A percentile compares a stretch with the other conserved stretches of the same genome.
Evolutionary conservation across 2,888 invertebrate species (phyloP).

Genomic region (Chrysotoxum bicinctum): DNA sequence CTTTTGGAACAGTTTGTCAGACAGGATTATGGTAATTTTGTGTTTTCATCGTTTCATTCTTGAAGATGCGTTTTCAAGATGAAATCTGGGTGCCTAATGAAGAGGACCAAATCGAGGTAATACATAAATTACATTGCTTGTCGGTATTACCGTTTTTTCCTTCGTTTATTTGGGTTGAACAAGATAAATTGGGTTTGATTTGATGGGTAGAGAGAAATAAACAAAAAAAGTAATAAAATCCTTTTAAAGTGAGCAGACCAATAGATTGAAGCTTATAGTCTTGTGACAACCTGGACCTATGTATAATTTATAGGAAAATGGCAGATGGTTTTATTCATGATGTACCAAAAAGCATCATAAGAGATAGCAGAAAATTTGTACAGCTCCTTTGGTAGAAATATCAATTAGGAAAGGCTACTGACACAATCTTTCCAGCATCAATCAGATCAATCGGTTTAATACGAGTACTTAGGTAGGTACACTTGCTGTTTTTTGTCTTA

Average conservation of each 20-base stretch:
- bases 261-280: constrained; percentile 16
- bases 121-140: constrained; percentile 68
- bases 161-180: constrained; percentile 15
- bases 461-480: too few species aligned
- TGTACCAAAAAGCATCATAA: too few species aligned
- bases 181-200: constrained; percentile 59
- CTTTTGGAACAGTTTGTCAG: constrained; percentile 66
- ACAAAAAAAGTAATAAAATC: not conserved
- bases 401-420: too few species aligned
- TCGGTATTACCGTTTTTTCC: constrained; percentile 44
- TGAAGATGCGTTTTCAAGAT: constrained; percentile 57
- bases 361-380: too few species aligned
- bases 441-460: too few species aligned
- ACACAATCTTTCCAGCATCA: too few species aligned
- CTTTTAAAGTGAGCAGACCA: constrained; percentile 15
- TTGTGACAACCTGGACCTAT: not conserved
- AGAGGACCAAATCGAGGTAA: constrained; percentile 67
- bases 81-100: constrained; percentile 70
- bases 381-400: too few species aligned
- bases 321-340: too few species aligned
- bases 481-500: too few species aligned
- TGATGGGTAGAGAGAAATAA: not conserved
- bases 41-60: constrained; percentile 61
- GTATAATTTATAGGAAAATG: constrained; percentile 24
- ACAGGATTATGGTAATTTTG: constrained; percentile 71